Base-by-base conservation (phyloP, 2,797 vertebrate species). In the Poecilia velifera region DNA sequence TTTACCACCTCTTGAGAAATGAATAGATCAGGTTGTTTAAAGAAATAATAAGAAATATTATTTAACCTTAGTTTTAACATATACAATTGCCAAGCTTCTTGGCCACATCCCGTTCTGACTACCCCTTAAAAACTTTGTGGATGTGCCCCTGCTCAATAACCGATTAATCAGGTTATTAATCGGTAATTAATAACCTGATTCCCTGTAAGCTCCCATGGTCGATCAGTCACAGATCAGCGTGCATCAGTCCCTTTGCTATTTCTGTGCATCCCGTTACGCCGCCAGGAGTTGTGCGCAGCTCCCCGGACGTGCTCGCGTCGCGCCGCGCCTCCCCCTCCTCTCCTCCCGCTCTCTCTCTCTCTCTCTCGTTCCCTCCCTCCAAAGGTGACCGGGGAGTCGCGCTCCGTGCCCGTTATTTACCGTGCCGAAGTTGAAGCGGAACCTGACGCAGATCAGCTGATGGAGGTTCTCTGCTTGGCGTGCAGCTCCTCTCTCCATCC, bases 321-420 rank as follows among this genome's bases (percentile, higher is more conserved):
- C 85, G 76, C 68, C 70, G 1, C n/a, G 25, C 53, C n/a, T 13
- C 31, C 36, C n/a, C 36, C 6, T 36, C 46, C 46, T 22, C 57
- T 46, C 5, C 5, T 6, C 68, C n/a, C 9, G 5, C 28, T 13
- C 20, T 5, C 39, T 16, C 12, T 64, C 39, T 64, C 39, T 7
- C 28, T 14, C 39, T 1, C 6, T 41, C 39, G 6, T 46, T 13
- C 25, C 46, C 10, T 70, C 51, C 28, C 46, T 31, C 72, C 34
- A 74, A 82, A 90, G 86, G 84, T 88, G 84, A 89, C 87, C 83
- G 80, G 66, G 49, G 59, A 85, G 72, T 66, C 78, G 81, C 71
- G 75, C 82, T 87, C 70, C 64, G 45, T 70, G 82, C 78, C 84
- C 78, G 57, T 83, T 84, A 46, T 82, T 84, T 73, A 80, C 82